Base-by-base conservation (phyloP, 1,140 invertebrate species). In the Bombus huntii region DNA sequence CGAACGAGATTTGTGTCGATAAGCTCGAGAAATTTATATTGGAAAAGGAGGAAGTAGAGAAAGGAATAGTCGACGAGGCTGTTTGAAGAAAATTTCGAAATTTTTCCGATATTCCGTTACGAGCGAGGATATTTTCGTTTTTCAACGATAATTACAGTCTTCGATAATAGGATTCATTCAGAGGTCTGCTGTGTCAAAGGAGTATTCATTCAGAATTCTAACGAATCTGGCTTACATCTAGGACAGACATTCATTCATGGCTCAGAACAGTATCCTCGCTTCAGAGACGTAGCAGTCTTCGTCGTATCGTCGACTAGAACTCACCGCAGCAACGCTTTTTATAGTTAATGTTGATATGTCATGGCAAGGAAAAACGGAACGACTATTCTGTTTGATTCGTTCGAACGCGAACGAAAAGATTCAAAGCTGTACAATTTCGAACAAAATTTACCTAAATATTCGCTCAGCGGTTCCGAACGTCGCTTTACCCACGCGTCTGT, bases 151-250 rank as follows among this genome's bases (percentile, higher is more conserved):
- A 62, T n/a, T 62, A n/a, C 59, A 9, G 28, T 62, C 28, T n/a
- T 62, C 59, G 59, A 28, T 62, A 62, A 62, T 62, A 53, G 42
- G 10, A 28, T n/a, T 62, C 75, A 59, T 62, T 42, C n/a, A 62
- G 53, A 34, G 12, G 25, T 18, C 25, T 18, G 37, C 0, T 28
- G 53, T 39, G 75, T 77, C 75, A 77, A 77, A 77, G 75, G 15
- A 18, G 57, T 77, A 77, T 77, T 77, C 75, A 77, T 57, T 77
- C 37, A n/a, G 57, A 77, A 39, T 39, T 77, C 75, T n/a, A 62
- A 77, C 75, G 75, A 62, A 77, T 39, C 75, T 42, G 75, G 34
- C 75, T 77, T n/a, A 42, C 75, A 18, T 62, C 74, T 76, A 28
- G 74, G 34, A 77, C 75, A 77, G 28, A 13, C 75, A n/a, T 39